Percentiles rank a stretch among this genome's conserved stretches.
phyloP scores from a whole-genome alignment of 2,113 vertebrate genomes.

The Aphyosemion australe region DNA sequence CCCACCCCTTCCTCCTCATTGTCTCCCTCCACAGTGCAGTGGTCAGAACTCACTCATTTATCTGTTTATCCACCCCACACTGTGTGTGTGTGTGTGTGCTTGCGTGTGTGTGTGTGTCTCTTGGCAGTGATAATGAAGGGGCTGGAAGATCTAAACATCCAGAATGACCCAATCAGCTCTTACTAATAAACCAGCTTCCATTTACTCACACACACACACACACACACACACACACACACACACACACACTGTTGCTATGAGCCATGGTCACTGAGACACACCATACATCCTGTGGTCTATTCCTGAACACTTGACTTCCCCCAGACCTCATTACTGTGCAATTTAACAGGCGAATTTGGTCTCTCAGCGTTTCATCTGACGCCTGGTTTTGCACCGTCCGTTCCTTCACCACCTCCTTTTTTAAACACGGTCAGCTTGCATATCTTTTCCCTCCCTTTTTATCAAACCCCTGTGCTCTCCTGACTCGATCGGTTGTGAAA shows the following conservation, averaged over 20 bases:
- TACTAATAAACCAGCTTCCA: constrained; percentile 29
- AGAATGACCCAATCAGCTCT: constrained; percentile 53
- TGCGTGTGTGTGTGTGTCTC: constrained; percentile 5
- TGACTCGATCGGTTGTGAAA: neutral
- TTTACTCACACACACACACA: constrained; percentile 16
- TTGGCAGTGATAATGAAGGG: constrained; percentile 42
- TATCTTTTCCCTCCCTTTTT: constrained; percentile 2
- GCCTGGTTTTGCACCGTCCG: constrained; percentile 3
- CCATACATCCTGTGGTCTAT: constrained; percentile 39
- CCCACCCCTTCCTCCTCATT: constrained; percentile 11
- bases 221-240: neutral
- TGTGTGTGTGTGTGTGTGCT: neutral
- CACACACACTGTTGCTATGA: constrained; percentile 8
- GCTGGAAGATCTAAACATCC: constrained; percentile 48
- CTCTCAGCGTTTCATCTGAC: constrained; percentile 25
- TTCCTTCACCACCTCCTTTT: neutral
- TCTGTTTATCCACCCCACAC: constrained; percentile 37
- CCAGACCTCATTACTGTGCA: constrained; percentile 51
- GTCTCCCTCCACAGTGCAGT: constrained; percentile 9
- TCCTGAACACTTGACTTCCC: constrained; percentile 48
- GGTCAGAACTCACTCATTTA: constrained; percentile 46
- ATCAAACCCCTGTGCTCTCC: neutral
- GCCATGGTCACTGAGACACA: constrained; percentile 29
- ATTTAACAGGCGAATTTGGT: constrained; percentile 36
- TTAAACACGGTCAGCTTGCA: constrained; percentile 3